Evolutionary conservation across 2,888 invertebrate genomes (phyloP), one percentile per base, ranked within the genome.

Genomic region (Rhogogaster chlorosoma): DNA sequence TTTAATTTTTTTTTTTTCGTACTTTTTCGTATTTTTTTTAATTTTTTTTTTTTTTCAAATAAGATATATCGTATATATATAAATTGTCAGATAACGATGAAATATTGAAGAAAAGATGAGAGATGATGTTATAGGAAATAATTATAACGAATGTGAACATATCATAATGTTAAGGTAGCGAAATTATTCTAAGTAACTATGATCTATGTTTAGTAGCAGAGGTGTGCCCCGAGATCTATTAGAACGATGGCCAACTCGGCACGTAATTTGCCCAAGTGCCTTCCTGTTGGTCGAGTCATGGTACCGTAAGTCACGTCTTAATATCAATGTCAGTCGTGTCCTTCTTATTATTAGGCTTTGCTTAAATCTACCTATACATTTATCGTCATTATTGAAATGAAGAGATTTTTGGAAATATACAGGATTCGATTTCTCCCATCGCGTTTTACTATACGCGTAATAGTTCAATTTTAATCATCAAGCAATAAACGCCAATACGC

Each of bases 251-350:
- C 92, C 92, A 92, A 92, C 91, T 91, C 90, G 93, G 93, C 93
- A 92, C 92, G 91, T 92, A 91, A 92, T 92, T 93, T 92, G 92
- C 91, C 92, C 92, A 92, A 93, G 93, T 92, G 93, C 93, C 93
- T 93, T 93, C 91, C 91, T 91, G 91, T 93, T 92, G 92, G 92
- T 91, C 91, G 91, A 91, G 91, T 92, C 91, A 92, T 90, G 90
- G 88, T 89, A 91, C 88, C 88, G 88, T 87, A 85, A 88, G 88
- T 89, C 89, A 89, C 89, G 89, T 85, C 70, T 88, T 88, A 87
- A 89, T 90, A 87, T 90, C 87, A 86, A 64, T 82, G 42, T 82
- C 82, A 42, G 64, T 38, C 64, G 82, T 42, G 64, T 82, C 61
- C 57, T 45, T 78, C 53, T 78, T 53, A 53, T 78, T 53, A 53